Percentiles rank a stretch among this genome's conserved stretches.
These are phyloP conservation scores for Pecten maximus DNA, from an alignment of 2,888 invertebrate genomes.

Conservation along the genomic window DNA sequence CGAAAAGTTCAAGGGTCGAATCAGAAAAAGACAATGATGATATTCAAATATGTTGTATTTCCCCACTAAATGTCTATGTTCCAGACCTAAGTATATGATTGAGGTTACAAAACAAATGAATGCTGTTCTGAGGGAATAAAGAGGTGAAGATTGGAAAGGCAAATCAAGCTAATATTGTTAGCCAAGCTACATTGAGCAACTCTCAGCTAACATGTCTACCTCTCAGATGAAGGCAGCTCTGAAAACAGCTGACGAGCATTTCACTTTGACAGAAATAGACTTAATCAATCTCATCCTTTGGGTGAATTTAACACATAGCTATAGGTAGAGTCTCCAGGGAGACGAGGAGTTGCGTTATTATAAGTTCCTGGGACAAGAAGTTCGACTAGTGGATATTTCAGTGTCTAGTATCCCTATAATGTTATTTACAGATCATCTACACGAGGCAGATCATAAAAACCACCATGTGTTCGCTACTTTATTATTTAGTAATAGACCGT, in stretches of 20 bases:
- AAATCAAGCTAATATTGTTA: background rate
- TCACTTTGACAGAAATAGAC: background rate
- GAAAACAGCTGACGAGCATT: constrained; percentile 16
- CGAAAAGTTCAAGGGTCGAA: background rate
- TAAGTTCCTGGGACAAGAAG: background rate
- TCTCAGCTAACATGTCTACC: constrained; percentile 13
- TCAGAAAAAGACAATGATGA: background rate
- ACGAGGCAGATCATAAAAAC: background rate
- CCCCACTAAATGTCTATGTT: background rate
- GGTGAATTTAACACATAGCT: background rate
- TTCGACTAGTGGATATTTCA: background rate
- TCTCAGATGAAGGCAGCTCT: background rate
- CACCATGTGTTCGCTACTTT: background rate
- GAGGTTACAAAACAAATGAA: background rate
- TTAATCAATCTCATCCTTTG: background rate
- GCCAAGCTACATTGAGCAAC: background rate
- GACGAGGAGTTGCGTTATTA: background rate
- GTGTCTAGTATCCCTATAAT: background rate
- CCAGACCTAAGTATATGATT: background rate
- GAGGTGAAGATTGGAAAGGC: background rate
- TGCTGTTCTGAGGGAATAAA: background rate
- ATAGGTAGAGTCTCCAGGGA: background rate
- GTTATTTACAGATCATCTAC: background rate
- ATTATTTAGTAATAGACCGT: background rate
- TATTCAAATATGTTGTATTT: background rate